These are phyloP conservation scores for Eidolon helvum DNA, from an alignment of 2,113 vertebrate species.

Conservation along the genomic window DNA sequence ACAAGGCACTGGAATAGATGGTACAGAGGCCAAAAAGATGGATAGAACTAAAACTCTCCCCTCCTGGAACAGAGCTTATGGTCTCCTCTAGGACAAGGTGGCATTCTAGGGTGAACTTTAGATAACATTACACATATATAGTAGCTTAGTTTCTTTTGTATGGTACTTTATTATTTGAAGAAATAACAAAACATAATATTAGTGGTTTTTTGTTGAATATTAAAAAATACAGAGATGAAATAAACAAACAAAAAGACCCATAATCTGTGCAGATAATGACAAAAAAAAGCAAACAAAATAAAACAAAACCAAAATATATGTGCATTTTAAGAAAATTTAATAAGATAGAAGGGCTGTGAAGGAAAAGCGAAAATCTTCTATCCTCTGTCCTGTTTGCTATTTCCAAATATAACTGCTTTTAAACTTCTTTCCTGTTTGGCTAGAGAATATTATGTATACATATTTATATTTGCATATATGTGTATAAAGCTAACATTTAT, in stretches of 20 bases:
- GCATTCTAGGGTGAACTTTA: not conserved
- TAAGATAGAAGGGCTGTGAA: not conserved
- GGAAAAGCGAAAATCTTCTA: not conserved
- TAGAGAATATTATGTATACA: not conserved
- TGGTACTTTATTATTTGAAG: not conserved
- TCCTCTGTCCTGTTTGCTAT: not conserved
- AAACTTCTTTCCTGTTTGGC: not conserved
- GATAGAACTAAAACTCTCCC: accelerated
- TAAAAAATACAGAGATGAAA: not conserved
- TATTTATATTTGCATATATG: not conserved
- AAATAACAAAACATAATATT: not conserved
- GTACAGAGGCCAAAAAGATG: accelerated
- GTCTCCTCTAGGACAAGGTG: not conserved
- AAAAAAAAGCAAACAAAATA: not conserved
- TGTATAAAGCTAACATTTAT: not conserved
- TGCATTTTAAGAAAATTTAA: not conserved
- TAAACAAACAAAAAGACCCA: not conserved
- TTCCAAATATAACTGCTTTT: not conserved
- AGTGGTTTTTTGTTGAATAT: not conserved
- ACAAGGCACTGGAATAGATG: not conserved
- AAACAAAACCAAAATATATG: not conserved
- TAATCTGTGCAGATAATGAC: not conserved
- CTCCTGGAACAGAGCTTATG: not conserved
- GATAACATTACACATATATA: not conserved
- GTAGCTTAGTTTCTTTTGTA: not conserved